These are phyloP conservation scores for Epizoanthus rinbou DNA, from an alignment of 92 coral and sea anemone genomes.

Conservation along the genomic window DNA sequence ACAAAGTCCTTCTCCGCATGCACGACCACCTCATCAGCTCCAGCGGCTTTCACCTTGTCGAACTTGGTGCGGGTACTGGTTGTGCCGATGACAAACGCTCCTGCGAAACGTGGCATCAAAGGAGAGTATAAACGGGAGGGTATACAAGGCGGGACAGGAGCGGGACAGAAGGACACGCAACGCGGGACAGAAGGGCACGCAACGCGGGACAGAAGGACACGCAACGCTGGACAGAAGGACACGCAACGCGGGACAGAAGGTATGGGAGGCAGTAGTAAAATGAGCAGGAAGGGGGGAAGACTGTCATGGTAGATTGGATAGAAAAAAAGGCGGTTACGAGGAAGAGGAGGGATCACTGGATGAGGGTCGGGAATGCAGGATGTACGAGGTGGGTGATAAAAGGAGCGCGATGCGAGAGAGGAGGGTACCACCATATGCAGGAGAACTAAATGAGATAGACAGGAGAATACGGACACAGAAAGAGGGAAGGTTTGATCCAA, in stretches of 20 bases:
- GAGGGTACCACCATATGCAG: no score
- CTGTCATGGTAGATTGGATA: no score
- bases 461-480: no score
- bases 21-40: slow-evolving; percentile 58
- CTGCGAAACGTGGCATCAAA: slow-evolving; percentile 5
- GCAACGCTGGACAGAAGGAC: background rate
- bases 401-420: no score
- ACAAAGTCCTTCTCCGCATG: slow-evolving; percentile 61
- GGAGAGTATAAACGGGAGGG: background rate
- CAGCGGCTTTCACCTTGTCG: slow-evolving; percentile 48
- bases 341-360: no score
- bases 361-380: no score
- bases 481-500: no score
- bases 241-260: background rate
- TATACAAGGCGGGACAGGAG: background rate
- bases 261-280: no score
- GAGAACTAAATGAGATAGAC: no score
- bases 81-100: slow-evolving; percentile 64
- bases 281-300: no score
- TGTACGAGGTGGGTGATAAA: no score
- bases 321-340: no score
- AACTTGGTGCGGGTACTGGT: slow-evolving; percentile 57
- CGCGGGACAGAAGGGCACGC: background rate
- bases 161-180: background rate
- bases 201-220: background rate